Conservation (phyloP, 2,797 vertebrate genomes). For the Sitta carolinensis region DNA sequence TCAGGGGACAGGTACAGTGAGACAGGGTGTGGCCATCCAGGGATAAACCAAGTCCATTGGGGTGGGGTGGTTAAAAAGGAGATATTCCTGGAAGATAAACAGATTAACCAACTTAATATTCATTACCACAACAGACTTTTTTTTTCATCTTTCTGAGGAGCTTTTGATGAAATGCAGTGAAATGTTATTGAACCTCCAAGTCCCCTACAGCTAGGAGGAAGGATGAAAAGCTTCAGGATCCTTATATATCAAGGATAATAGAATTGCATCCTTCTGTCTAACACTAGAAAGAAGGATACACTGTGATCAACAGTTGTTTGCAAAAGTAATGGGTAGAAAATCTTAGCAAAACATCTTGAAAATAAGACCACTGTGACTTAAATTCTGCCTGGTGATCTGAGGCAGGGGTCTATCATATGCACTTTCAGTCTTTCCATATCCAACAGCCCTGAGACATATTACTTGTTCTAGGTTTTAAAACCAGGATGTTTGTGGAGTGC, state of each 20-base stretch:
- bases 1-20: too few relatives aligned
- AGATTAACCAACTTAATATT: too few relatives aligned
- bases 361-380: not conserved
- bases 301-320: not conserved
- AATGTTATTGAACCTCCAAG: not conserved
- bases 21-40: too few relatives aligned
- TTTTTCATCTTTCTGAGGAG: not conserved
- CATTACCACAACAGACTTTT: too few relatives aligned
- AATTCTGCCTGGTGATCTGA: not conserved
- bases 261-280: not conserved
- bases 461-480: not conserved
- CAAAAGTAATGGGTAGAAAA: not conserved
- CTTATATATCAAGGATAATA: not conserved
- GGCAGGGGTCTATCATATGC: not conserved
- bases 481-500: not conserved
- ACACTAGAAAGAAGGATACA: not conserved
- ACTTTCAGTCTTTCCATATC: not conserved
- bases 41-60: too few relatives aligned
- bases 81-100: too few relatives aligned
- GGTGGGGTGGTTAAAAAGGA: too few relatives aligned
- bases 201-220: not conserved
- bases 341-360: not conserved
- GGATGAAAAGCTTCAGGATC: not conserved
- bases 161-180: not conserved
- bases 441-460: not conserved